Percentiles rank a stretch among this genome's conserved stretches.
Conservation (phyloP, 2,888 invertebrate species). For the Tetheella fluctuosa region DNA sequence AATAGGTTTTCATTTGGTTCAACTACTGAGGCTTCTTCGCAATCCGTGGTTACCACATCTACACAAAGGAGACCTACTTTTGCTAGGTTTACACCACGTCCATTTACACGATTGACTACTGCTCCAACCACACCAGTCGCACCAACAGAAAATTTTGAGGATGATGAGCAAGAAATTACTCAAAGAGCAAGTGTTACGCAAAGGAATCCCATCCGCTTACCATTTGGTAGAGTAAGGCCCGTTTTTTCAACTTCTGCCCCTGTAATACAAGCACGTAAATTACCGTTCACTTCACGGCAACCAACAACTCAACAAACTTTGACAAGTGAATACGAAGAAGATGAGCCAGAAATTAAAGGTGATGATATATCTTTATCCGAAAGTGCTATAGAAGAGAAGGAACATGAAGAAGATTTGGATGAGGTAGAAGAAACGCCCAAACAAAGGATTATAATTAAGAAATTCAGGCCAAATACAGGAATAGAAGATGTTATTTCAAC, state of each 20-base stretch:
- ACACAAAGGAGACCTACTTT: slow-evolving; percentile 62
- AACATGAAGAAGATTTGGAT: slow-evolving; percentile 60
- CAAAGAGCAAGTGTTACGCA: slow-evolving; percentile 27
- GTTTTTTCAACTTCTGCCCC: slow-evolving; percentile 39
- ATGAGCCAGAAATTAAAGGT: slow-evolving; percentile 61
- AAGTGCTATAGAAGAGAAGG: slow-evolving; percentile 77
- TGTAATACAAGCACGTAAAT: slow-evolving; percentile 55
- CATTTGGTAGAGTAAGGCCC: slow-evolving; percentile 58
- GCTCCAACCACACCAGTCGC: slow-evolving; percentile 33
- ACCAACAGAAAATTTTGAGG: slow-evolving; percentile 35
- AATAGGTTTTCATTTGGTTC: slow-evolving; percentile 59
- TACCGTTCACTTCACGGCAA: slow-evolving; percentile 60
- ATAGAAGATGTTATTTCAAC: slow-evolving; percentile 48
- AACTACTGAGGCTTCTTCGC: slow-evolving; percentile 52
- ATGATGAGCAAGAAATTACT: slow-evolving; percentile 42
- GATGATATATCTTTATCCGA: slow-evolving; percentile 79
- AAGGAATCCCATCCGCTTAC: slow-evolving; percentile 50
- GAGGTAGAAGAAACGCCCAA: slow-evolving; percentile 47
- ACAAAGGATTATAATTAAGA: slow-evolving; percentile 58
- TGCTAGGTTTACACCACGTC: slow-evolving; percentile 73
- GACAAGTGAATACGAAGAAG: slow-evolving; percentile 48
- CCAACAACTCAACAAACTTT: slow-evolving; percentile 56
- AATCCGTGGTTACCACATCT: slow-evolving; percentile 43
- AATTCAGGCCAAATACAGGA: slow-evolving; percentile 48
- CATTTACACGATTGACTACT: slow-evolving; percentile 59